Base-by-base conservation (phyloP, 92 coral and sea anemone genomes). In the Parazoanthus swiftii region DNA sequence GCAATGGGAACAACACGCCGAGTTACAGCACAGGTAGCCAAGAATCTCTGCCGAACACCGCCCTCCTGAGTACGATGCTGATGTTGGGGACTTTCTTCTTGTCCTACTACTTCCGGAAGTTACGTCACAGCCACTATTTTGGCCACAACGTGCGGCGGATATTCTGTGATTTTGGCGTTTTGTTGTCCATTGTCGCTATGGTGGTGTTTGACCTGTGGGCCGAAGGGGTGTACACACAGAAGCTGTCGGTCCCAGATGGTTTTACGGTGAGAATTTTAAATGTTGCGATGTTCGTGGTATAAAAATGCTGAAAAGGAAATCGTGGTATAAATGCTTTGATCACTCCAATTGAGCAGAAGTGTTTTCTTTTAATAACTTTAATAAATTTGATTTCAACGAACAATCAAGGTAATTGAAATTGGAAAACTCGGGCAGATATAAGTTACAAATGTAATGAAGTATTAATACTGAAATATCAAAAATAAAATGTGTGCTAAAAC, bases 121-220 rank as follows among this genome's bases (percentile, higher is more conserved):
- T 97, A 66, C 94, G 98, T 66, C 99, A 97, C 91, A 95, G 98
- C 58, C 98, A 93, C 72, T 95, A 95, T 90, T 94, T 97, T 67
- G 94, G 94, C 8, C 98, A 96, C 80, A 92, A 86, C 37, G 87
- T 92, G 10, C 95, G 98, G 6, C 94, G 98, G 66, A 90, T 94
- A 39, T 92, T 97, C 80, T 95, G 98, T 29, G 99, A 97, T 87
- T 95, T 97, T 88, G 99, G 99, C 3, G 99, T 97, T 51, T 92
- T 92, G 35, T 84, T 97, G 5, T 98, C 99, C 46, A 97, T 97
- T 26, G 91, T 97, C 71, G 88, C 98, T 58, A 97, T 97, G 99
- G 94, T 95, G 73, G 73, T 88, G 75, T 86, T 95, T 79, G 96
- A 95, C 77, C 86, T 91, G 90, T 87, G 92, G 82, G 95, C 96